Conservation (phyloP, 2,888 invertebrate species). For the Zhuqinia jingwanae region DNA sequence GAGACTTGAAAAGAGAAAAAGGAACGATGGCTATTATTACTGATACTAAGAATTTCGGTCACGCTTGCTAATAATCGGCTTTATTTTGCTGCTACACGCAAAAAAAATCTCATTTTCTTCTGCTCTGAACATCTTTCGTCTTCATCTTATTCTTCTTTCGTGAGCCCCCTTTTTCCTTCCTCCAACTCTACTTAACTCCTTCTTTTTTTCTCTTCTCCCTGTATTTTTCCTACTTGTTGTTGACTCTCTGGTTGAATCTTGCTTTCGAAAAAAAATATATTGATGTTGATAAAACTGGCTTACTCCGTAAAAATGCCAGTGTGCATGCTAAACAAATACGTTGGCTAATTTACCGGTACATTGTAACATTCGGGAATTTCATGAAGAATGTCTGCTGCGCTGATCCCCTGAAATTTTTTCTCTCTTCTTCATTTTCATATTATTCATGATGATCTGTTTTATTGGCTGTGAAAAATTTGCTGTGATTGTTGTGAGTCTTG, state of each 20-base stretch:
- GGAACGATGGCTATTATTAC: conserved; percentile 16
- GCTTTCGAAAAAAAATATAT: neutral
- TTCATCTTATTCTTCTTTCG: neutral
- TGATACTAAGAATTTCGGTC: conserved; percentile 32
- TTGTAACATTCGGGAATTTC: conserved; percentile 69
- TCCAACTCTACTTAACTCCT: neutral
- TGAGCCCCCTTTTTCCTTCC: neutral
- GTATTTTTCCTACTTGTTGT: conserved; percentile 20
- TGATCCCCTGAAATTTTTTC: conserved; percentile 32
- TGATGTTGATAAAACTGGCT: conserved; percentile 30
- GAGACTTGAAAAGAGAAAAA: conserved; percentile 26
- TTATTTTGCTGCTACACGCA: conserved; percentile 11
- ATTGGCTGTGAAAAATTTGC: conserved; percentile 62
- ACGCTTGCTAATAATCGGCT: conserved; percentile 16
- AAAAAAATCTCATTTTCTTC: conserved; percentile 22
- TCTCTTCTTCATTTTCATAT: conserved; percentile 10
- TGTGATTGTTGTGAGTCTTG: conserved; percentile 51
- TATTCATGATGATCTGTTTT: conserved; percentile 48
- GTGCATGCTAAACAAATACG: conserved; percentile 50
- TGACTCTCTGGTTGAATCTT: neutral
- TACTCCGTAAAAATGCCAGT: conserved; percentile 42
- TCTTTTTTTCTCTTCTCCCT: neutral
- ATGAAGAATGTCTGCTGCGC: conserved; percentile 61
- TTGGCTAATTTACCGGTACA: conserved; percentile 69
- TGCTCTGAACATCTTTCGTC: no score